Conservation (phyloP, 2,888 invertebrate species). For the Apodemia duryi region DNA sequence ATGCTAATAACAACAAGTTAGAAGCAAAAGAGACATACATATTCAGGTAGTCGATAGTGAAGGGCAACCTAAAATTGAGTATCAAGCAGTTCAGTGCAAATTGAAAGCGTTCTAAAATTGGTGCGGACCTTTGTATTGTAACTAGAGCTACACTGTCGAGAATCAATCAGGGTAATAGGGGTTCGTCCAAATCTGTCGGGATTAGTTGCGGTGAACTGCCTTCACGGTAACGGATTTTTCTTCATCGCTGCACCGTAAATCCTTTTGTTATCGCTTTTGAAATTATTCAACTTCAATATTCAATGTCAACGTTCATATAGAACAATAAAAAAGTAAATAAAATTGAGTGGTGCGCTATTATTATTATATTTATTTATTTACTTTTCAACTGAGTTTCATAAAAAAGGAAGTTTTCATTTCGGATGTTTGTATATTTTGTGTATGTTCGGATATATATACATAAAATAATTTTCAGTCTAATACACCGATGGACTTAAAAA, state of each 20-base stretch:
- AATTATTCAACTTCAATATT: not conserved
- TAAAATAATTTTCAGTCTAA: too few species aligned
- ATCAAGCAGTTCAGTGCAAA: conserved; percentile 37
- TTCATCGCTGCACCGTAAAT: conserved; percentile 41
- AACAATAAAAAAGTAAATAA: not conserved
- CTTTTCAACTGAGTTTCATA: too few species aligned
- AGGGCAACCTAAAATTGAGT: conserved; percentile 17
- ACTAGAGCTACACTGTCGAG: conserved; percentile 54
- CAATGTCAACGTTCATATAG: not conserved
- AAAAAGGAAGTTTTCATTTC: too few species aligned
- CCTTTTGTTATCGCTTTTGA: not conserved
- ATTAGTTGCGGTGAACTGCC: conserved; percentile 58
- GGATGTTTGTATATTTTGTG: too few species aligned
- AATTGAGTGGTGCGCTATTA: not conserved
- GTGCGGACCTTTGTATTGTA: conserved; percentile 70
- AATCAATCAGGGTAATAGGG: conserved; percentile 75
- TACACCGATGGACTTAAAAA: too few species aligned
- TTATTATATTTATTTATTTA: not conserved
- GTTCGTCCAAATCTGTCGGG: conserved; percentile 63
- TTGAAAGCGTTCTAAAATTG: conserved; percentile 70
- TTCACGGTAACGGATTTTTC: conserved; percentile 44
- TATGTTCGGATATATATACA: too few species aligned
- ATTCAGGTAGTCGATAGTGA: conserved; percentile 12
- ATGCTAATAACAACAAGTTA: not conserved
- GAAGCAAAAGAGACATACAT: not conserved